These are phyloP conservation scores for Bothrops jararaca DNA, from an alignment of 2,113 vertebrate genomes.

Conservation along the genomic window DNA sequence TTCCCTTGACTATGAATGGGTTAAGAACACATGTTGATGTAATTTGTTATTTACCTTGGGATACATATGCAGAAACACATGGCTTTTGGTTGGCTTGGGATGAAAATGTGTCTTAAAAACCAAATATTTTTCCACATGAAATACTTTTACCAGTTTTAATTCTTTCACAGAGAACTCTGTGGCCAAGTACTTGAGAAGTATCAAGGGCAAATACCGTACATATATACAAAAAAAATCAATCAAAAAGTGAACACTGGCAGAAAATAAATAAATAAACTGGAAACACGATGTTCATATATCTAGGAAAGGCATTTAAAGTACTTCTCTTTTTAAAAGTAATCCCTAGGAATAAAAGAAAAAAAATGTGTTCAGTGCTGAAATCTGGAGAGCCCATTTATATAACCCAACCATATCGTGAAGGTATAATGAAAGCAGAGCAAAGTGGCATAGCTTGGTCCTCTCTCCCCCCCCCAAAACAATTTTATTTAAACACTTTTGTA, in stretches of 20 bases:
- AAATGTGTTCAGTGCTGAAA: constrained; percentile 12
- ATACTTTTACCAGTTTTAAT: constrained; percentile 5
- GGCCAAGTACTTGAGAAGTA: constrained; percentile 46
- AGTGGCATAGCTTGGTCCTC: neutral
- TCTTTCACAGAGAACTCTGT: constrained; percentile 40
- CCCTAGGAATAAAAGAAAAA: neutral
- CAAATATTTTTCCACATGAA: neutral
- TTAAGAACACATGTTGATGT: neutral
- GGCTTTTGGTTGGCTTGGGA: neutral
- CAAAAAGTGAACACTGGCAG: constrained; percentile 37
- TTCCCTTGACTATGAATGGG: neutral
- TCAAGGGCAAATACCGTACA: constrained; percentile 10
- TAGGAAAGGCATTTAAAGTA: constrained; percentile 45
- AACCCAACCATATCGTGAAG: neutral
- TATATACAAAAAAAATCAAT: neutral
- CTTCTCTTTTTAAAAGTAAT: neutral
- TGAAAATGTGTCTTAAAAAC: constrained; percentile 2
- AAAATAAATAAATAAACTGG: constrained; percentile 30
- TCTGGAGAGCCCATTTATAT: constrained; percentile 23
- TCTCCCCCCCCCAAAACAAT: neutral
- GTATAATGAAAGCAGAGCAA: neutral
- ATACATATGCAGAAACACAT: neutral
- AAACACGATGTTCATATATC: constrained; percentile 58
- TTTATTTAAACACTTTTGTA: constrained; percentile 34
- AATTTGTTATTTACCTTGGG: neutral